Base-by-base conservation (phyloP, 1,140 invertebrate species). In the Trichonephila inaurata region DNA sequence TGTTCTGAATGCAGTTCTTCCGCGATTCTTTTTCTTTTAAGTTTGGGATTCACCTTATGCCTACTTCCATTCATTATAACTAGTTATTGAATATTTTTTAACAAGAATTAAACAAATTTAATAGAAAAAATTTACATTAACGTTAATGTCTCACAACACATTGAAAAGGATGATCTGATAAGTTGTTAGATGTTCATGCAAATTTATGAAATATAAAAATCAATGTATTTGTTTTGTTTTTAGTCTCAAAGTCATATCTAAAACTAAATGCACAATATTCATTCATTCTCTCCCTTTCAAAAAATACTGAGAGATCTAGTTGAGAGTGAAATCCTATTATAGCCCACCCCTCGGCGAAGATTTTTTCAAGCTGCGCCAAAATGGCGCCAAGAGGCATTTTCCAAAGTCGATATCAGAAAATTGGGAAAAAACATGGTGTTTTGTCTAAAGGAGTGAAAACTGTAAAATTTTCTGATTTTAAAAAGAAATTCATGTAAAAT, bases 181-280 rank as follows among this genome's bases (percentile, higher is more conserved):
- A 28, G 69, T 33, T 77, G 28, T 77, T 77, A 19, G 21, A 64
- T 64, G 28, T 77, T 18, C 24, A 77, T 77, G 28, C 69, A 77
- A 16, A 77, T 77, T 77, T 16, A 77, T 88, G 19, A 91, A 62
- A 64, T 83, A 91, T 66, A 85, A 85, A 83, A 91, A 51, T 83
- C 81, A 91, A 91, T 66, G 51, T 24, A n/a, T 44, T n/a, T 83
- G 77, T 91, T 83, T 83, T 91, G 77, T 91, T 91, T 40, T 10
- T 40, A 40, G 58, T 85, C 18, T 88, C 64, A 64, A 88, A 88
- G 58, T 88, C 33, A 21, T 12, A 62, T 88, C 92, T 88, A 88
- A 88, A 88, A 88, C 92, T 93, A 93, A 93, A 88, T 61, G 92
- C 92, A 77, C 85, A 40, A 21, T 81, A 24, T 58, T 81, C 24